Conservation (phyloP, 2,113 vertebrate genomes). For the Festucalex cinctus region DNA sequence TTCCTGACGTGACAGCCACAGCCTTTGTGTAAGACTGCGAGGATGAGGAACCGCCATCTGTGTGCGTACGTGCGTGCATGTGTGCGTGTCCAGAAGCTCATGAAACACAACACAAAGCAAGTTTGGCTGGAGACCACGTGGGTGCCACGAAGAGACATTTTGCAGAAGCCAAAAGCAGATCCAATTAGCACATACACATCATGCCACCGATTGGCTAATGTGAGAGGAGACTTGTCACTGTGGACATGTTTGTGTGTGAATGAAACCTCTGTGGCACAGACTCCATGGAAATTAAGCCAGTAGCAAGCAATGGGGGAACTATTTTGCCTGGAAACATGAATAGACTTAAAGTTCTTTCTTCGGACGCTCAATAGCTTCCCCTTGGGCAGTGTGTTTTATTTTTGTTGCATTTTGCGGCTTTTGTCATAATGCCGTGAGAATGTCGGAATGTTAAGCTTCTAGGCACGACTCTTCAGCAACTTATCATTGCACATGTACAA, state of each 20-base stretch:
- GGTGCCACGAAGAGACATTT: constrained; percentile 30
- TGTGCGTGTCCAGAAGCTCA: constrained; percentile 12
- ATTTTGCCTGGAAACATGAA: constrained; percentile 5
- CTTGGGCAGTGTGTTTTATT: constrained; percentile 1
- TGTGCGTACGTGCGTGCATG: neutral
- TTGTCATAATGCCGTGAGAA: neutral
- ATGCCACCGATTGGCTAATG: constrained; percentile 20
- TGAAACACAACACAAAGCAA: constrained; percentile 34
- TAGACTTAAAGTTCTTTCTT: constrained; percentile 3
- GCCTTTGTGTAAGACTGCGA: constrained; percentile 44
- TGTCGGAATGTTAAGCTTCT: constrained; percentile 4
- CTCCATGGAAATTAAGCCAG: constrained; percentile 12
- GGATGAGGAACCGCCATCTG: constrained; percentile 25
- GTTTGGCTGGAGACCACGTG: constrained; percentile 35
- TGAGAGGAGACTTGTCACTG: constrained; percentile 10
- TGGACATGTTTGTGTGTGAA: constrained; percentile 9
- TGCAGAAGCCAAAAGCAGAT: constrained; percentile 17
- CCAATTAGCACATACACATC: constrained; percentile 29
- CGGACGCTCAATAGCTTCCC: neutral
- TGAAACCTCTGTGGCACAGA: constrained; percentile 16
- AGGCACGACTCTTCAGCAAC: constrained; percentile 3
- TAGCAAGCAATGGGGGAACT: neutral
- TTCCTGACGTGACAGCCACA: constrained; percentile 53
- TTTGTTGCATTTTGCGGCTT: neutral
- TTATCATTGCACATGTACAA: neutral